Evolutionary conservation across 1,140 invertebrate genomes (phyloP), one percentile per base, ranked within the genome.

Genomic region (Plutomurus gul): DNA sequence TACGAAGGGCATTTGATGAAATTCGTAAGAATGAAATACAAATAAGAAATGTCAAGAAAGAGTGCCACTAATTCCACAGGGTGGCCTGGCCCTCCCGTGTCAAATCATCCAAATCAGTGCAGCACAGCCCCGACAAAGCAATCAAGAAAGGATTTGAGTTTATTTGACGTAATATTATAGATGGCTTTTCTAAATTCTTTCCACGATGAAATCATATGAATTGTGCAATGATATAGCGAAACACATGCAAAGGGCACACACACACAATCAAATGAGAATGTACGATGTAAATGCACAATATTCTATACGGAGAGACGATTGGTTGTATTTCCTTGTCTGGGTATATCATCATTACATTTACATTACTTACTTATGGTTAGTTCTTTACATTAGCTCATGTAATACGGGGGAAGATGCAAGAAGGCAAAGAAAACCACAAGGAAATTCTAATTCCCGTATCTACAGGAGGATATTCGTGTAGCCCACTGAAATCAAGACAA

Each of bases 101-200:
- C 56, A 65, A 65, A 65, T 65, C 56, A 30, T 65, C 27, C 22
- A 36, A 65, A 65, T 65, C 56, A n/a, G 56, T 16, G 11, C 56
- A 33, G 16, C 56, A 33, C 10, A 65, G 36, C 16, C 56, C 36
- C 27, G 36, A n/a, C n/a, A 30, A 65, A 65, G 56, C 56, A 65
- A 65, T 65, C 56, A 65, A 65, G 56, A 65, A 65, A 65, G 56
- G 56, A 65, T 65, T 65, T 65, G 36, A 65, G 56, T 65, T 65
- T 65, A 65, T 65, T 65, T 65, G 56, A 65, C 27, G 56, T 30
- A 65, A 65, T 65, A 65, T 65, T 65, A 33, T 65, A 27, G 11
- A 65, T 65, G 56, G 13, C 22, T 65, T 33, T 11, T 27, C 25
- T 27, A n/a, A 65, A 33, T 33, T 30, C 27, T 27, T 56, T 10